Evolutionary conservation across 1,140 invertebrate genomes (phyloP), one percentile per base, ranked within the genome.

Genomic region (Odontomachus brunneus): DNA sequence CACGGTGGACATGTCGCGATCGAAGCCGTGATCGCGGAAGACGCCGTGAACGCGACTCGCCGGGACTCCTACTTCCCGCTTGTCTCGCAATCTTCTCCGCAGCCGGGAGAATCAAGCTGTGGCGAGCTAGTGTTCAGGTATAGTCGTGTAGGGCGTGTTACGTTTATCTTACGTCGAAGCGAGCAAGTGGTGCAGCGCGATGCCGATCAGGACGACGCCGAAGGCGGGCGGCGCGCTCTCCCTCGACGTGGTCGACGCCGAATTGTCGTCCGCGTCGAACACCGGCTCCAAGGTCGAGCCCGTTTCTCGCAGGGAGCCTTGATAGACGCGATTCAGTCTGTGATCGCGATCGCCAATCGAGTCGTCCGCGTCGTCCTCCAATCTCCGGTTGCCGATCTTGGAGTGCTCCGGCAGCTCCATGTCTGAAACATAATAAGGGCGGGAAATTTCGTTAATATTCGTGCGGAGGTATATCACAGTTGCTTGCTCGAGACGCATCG

Each of bases 241-340:
- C 57, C 65, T 72, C 44, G 86, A 72, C 38, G 85, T 69, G 12
- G 84, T 71, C 49, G 86, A 85, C 29, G 84, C 66, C 4, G 84
- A 55, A 62, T 17, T 55, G 51, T 71, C 81, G 26, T 88, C 76
- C n/a, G 26, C 67, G 67, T 88, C 72, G 69, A 84, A 80, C 60
- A n/a, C 67, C 7, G 91, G 91, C 15, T 89, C 89, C 29, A 88
- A 59, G 0, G 92, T 93, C 0, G 92, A 92, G 44, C 88, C 92
- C 11, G 90, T 89, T 65, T 93, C 92, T 14, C 92, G 85, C 22
- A 93, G 84, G 15, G 92, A 91, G 14, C 92, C 92, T 59, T 93
- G 92, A 83, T 92, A 91, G 60, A 92, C 88, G 63, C 89, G 89
- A 76, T 92, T 93, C 29, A 93, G 74, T 71, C 91, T 89, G 59